These are phyloP conservation scores for Papilio xuthus DNA, from an alignment of 1,140 invertebrate genomes.

Conservation along the genomic window DNA sequence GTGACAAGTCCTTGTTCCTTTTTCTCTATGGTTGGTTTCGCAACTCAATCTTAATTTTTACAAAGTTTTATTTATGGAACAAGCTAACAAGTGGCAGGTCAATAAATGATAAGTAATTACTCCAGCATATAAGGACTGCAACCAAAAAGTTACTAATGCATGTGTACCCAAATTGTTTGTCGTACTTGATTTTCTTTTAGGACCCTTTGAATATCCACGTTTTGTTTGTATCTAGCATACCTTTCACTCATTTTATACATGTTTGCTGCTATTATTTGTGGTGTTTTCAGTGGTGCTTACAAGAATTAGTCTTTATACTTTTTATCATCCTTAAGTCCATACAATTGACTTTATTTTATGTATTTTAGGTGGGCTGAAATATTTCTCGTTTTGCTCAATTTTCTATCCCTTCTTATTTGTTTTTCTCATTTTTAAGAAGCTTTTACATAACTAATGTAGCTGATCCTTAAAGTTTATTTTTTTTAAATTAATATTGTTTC, in stretches of 20 bases:
- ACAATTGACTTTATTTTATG: neutral
- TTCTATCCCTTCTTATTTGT: slow-evolving; percentile 3
- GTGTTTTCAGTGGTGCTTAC: neutral
- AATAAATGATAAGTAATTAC: too few species aligned
- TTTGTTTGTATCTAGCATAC: slow-evolving; percentile 12
- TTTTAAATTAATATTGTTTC: neutral
- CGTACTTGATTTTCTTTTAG: neutral
- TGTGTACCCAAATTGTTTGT: slow-evolving; percentile 14
- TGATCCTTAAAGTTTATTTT: neutral
- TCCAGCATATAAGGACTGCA: too few species aligned
- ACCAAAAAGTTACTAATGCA: too few species aligned
- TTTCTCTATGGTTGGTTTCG: neutral
- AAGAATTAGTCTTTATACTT: neutral
- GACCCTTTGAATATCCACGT: neutral
- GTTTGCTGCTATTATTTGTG: neutral
- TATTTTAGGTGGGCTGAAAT: neutral
- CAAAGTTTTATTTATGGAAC: too few species aligned
- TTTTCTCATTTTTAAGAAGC: neutral
- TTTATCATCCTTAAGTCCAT: neutral
- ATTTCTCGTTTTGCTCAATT: neutral
- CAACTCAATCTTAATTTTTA: neutral
- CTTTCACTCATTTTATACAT: slow-evolving; percentile 15
- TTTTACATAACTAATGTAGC: neutral
- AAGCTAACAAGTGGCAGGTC: too few species aligned
- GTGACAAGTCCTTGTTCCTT: too few species aligned